Conservation (phyloP, 2,113 vertebrate genomes). For the Odocoileus virginianus region DNA sequence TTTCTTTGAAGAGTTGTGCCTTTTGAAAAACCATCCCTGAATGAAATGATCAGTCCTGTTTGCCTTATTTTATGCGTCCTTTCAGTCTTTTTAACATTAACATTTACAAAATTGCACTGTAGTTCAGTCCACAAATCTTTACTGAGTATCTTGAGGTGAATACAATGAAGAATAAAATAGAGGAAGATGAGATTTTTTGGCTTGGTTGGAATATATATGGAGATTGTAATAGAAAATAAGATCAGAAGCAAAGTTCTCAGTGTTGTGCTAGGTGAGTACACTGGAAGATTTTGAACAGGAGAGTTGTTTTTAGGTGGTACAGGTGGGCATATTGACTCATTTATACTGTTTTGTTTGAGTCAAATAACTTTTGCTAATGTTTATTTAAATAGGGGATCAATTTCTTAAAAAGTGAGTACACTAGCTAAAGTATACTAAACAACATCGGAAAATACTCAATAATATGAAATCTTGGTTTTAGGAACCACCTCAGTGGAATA, state of each 20-base stretch:
- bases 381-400: neutral
- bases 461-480: neutral
- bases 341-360: neutral
- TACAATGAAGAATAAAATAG: neutral
- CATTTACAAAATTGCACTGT: neutral
- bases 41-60: neutral
- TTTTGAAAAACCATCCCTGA: neutral
- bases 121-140: neutral
- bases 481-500: neutral
- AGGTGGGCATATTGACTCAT: neutral
- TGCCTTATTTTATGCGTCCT: neutral
- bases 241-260: neutral
- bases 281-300: neutral
- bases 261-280: neutral
- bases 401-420: neutral
- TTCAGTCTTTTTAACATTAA: neutral
- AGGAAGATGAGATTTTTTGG: neutral
- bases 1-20: neutral
- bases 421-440: neutral
- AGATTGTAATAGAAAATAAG: neutral
- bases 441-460: neutral
- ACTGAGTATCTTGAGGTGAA: neutral
- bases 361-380: neutral
- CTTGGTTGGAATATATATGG: neutral
- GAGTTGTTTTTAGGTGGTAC: neutral